Percentiles rank a stretch among this genome's conserved stretches.
These are phyloP conservation scores for Brachyhypopomus occidentalis DNA, from an alignment of 2,113 vertebrate species.

Conservation along the genomic window DNA sequence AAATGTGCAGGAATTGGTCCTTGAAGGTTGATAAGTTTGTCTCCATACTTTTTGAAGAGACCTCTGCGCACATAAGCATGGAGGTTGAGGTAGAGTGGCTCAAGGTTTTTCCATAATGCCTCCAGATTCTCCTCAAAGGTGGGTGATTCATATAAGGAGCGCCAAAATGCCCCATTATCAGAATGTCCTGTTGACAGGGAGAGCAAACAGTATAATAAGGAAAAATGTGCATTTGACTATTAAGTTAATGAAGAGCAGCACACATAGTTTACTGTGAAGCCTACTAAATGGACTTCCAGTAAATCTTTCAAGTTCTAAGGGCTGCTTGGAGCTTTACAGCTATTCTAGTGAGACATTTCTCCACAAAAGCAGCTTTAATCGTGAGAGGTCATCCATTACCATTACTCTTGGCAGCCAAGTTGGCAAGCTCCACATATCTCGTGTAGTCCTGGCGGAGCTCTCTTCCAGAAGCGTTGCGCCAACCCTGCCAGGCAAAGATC, in stretches of 20 bases:
- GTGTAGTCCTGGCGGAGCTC: conserved; percentile 78
- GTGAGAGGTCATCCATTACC: conserved; percentile 72
- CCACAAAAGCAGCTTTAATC: conserved; percentile 20
- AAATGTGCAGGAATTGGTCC: conserved; percentile 97
- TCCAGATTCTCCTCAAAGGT: conserved; percentile 90
- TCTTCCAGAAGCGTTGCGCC: conserved; percentile 87
- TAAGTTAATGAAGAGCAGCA: not conserved
- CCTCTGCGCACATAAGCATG: conserved; percentile 91
- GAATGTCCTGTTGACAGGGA: conserved; percentile 73
- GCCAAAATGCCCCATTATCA: conserved; percentile 90
- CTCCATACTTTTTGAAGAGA: conserved; percentile 84
- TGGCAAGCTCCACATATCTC: conserved; percentile 87
- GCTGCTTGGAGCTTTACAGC: conserved; percentile 3
- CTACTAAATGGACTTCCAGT: not conserved
- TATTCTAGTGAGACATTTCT: not conserved
- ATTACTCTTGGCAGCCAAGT: conserved; percentile 87
- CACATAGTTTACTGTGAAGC: not conserved
- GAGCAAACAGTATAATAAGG: not conserved
- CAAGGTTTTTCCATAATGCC: conserved; percentile 83
- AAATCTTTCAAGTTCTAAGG: not conserved
- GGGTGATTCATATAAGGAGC: conserved; percentile 85
- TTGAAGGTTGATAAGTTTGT: conserved; percentile 80
- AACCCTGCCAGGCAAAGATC: conserved; percentile 88
- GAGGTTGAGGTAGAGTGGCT: conserved; percentile 89
- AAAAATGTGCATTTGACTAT: too few relatives aligned